Base-by-base conservation (phyloP, 2,888 invertebrate genomes). In the Gandaritis pyraliata region DNA sequence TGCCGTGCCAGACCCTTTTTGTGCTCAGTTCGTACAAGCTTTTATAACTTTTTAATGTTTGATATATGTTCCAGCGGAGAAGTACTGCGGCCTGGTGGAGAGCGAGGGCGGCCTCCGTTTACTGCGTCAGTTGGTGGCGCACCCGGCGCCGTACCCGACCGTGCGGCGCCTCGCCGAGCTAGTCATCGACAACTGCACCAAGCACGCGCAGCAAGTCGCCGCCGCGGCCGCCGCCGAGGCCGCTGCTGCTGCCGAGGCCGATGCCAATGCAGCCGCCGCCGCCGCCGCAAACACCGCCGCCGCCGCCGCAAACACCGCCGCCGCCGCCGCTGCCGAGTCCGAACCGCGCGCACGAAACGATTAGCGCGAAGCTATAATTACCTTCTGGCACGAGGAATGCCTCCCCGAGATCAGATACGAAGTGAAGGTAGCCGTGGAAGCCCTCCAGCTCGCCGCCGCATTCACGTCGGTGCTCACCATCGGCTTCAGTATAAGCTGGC, bases 81-180 rank as follows among this genome's bases (percentile, higher is more conserved):
- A 98, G 89, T 99, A 99, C 90, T 99, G 98, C 86, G 93, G 94
- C 66, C 93, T 98, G 78, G 95, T 99, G 47, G 95, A 96, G 75
- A 94, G 95, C 47, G 99, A 99, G 88, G 96, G 96, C 38, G 99
- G 99, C 0, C 83, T 98, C 53, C 90, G 92, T 43, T 92, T 98
- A 64, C 91, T 99, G 45, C 90, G 94, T 61, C 94, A 94, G 66
- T 84, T 97, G 53, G 86, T 96, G 13, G 80, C 84, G 10, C 94
- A 95, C 80, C 93, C 94, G 16, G 86, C 88, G 62, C 95, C 96
- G 0, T 95, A 96, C 76, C 81, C 86, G 7, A 86, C 93, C 64
- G 96, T 96, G 67, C 96, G 95, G 83, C 90, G 94, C 49, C 93
- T 96, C 55, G 96, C 96, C 0, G 82, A 86, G 49, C 86, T 93